Percentiles rank a stretch among this genome's conserved stretches.
Conservation (phyloP, 1,140 invertebrate genomes). For the Steinernema khuongi region DNA sequence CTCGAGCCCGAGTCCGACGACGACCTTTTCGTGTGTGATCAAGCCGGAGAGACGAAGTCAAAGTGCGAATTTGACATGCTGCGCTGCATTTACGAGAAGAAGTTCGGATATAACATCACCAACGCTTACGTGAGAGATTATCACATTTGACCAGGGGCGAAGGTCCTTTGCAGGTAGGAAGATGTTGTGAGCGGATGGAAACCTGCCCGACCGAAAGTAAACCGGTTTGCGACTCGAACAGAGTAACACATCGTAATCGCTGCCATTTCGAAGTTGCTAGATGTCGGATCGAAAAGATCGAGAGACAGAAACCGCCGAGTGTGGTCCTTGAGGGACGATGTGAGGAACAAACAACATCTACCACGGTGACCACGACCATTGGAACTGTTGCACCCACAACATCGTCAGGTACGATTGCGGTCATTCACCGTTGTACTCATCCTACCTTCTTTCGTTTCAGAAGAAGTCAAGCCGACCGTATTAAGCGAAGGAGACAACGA, state of each 20-base stretch:
- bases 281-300: conserved; percentile 44
- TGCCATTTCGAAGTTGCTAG: conserved; percentile 45
- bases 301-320: neutral
- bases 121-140: conserved; percentile 41
- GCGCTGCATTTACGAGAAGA: conserved; percentile 46
- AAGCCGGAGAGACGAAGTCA: conserved; percentile 49
- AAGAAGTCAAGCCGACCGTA: neutral
- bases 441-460: neutral
- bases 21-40: conserved; percentile 48
- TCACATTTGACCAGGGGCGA: neutral
- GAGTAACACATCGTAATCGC: conserved; percentile 35
- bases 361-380: neutral
- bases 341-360: conserved; percentile 20
- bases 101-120: conserved; percentile 52
- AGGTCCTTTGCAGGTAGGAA: conserved; percentile 39
- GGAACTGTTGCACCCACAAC: conserved; percentile 9
- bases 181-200: conserved; percentile 43
- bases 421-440: conserved; percentile 7
- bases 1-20: conserved; percentile 33
- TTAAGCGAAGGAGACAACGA: neutral
- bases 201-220: conserved; percentile 29
- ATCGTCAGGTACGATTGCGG: neutral
- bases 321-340: conserved; percentile 18
- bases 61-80: conserved; percentile 55
- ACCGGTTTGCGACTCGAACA: conserved; percentile 44